phyloP scores from a whole-genome alignment of 2,797 vertebrate species.

The Florisuga fusca region DNA sequence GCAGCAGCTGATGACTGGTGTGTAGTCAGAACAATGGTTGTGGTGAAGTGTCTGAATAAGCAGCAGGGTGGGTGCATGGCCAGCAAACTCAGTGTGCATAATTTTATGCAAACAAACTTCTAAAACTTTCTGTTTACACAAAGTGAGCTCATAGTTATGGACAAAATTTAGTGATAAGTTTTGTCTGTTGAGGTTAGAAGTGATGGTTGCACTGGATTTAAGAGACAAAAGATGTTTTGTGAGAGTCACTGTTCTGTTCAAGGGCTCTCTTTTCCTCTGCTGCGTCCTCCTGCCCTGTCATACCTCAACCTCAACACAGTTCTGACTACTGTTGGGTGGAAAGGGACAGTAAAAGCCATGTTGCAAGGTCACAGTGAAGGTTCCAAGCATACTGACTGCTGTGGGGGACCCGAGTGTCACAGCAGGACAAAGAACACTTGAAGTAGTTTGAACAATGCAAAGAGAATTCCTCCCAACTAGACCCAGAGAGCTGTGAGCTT shows the following conservation, averaged over 20 bases:
- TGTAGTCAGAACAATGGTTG: background rate
- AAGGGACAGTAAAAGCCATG: background rate
- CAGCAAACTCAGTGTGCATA: background rate
- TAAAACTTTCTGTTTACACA: background rate
- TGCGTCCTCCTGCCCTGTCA: background rate
- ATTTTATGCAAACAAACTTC: background rate
- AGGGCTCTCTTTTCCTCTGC: background rate
- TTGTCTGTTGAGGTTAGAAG: background rate
- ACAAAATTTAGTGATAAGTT: background rate
- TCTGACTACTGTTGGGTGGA: background rate
- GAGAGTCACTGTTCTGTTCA: background rate
- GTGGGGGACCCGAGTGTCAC: background rate
- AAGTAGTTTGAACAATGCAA: background rate
- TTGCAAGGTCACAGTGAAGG: background rate
- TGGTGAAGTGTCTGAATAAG: background rate
- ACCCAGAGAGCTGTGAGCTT: background rate
- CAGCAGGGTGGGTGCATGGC: background rate
- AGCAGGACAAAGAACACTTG: background rate
- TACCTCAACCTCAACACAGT: background rate
- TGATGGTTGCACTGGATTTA: background rate
- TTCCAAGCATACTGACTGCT: background rate
- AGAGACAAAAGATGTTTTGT: background rate
- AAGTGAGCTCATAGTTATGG: background rate
- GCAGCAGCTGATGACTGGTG: background rate
- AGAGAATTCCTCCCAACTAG: background rate